Evolutionary conservation across 2,797 vertebrate genomes (phyloP).

Genomic region (Dicrostonyx torquatus): DNA sequence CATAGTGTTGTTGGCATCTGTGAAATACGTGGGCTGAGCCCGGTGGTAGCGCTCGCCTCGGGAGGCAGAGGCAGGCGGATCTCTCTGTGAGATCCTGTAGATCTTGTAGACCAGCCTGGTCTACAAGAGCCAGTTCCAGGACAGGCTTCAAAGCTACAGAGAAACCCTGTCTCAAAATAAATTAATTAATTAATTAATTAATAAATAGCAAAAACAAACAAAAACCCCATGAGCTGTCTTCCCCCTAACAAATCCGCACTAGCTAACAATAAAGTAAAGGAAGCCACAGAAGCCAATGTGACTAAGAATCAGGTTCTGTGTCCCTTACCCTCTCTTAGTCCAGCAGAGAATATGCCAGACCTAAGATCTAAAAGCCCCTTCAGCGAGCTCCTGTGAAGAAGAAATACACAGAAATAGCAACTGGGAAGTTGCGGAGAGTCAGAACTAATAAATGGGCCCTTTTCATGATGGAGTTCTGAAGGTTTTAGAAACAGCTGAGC

Average conservation of each 20-base stretch:
- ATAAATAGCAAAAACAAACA: no score
- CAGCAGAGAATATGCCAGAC: fast-evolving
- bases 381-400: fast-evolving
- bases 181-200: no score
- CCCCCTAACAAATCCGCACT: background rate
- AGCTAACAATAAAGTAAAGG: background rate
- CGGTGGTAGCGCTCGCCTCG: no score
- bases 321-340: background rate
- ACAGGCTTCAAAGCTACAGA: no score
- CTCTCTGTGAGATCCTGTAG: no score
- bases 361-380: background rate
- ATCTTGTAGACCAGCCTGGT: no score
- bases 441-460: background rate
- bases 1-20: background rate
- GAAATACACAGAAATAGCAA: background rate
- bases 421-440: background rate
- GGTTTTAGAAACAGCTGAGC: slow-evolving; percentile 67
- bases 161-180: no score
- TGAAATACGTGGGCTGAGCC: background rate
- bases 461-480: slow-evolving; percentile 54
- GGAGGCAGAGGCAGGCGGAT: no score
- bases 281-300: background rate
- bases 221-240: no score
- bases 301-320: background rate
- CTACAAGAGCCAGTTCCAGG: no score